phyloP scores from a whole-genome alignment of 2,113 vertebrate genomes.

The Ptilorrhoa leucosticta region DNA sequence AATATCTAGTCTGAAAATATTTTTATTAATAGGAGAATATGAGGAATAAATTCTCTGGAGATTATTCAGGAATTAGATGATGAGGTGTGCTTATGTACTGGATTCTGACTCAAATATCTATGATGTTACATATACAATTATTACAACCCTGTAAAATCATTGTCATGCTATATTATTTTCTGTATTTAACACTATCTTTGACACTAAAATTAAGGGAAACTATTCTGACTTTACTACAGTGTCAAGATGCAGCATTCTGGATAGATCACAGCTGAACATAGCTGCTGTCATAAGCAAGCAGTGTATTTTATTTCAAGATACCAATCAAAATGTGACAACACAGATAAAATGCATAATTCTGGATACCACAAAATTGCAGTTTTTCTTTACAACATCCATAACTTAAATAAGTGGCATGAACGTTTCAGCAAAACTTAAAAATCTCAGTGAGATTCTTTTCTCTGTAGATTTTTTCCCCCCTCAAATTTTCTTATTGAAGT shows the following conservation, averaged over 20 bases:
- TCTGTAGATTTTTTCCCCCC: rapidly evolving
- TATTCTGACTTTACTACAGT: neutral
- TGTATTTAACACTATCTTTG: neutral
- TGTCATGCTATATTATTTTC: neutral
- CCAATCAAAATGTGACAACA: neutral
- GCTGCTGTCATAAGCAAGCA: neutral
- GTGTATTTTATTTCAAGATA: neutral
- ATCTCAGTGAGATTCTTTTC: neutral
- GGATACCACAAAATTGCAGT: neutral
- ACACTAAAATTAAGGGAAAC: neutral
- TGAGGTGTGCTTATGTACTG: neutral
- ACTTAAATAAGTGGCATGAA: neutral
- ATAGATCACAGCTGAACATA: neutral
- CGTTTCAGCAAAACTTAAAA: neutral
- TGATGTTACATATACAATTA: neutral
- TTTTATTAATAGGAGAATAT: neutral
- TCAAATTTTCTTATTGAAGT: neutral
- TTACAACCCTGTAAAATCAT: neutral
- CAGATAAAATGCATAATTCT: neutral
- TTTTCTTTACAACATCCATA: neutral
- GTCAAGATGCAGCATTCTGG: neutral
- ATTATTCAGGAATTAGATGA: neutral
- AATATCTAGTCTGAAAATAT: neutral
- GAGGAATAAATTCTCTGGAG: neutral
- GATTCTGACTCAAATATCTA: neutral